Evolutionary conservation across 2,113 vertebrate genomes (phyloP), one percentile per base, ranked within the genome.

Genomic region (Copsychus sechellarum): DNA sequence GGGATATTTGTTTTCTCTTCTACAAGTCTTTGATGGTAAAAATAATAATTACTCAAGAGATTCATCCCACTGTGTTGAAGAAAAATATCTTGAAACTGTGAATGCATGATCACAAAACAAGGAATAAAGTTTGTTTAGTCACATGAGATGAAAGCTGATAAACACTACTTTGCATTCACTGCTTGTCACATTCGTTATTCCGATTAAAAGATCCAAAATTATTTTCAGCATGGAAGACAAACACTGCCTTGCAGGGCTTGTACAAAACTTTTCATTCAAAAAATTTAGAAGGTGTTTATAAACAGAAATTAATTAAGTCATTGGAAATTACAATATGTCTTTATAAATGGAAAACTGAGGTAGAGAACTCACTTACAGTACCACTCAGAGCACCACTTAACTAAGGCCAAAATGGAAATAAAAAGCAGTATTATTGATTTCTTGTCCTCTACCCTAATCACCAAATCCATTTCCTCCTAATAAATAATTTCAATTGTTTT

Each of bases 151-250:
- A 95, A 94, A 94, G 53, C 23, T 88, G 58, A 87, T 82, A 94
- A 95, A 95, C 58, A 57, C 53, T 79, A 13, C n/a, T 95, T 89
- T 77, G 26, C 33, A 95, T 95, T 95, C 94, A 76, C 26, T 77
- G 73, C 40, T 38, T 72, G 53, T 54, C 8, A 0, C 38, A 70
- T 31, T 83, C 36, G 83, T 83, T 81, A 88, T 42, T 77, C 38
- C 51, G 58, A 73, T 91, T 91, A 86, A 88, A 85, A 90, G 34
- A 92, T 42, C 18, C 50, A 82, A 69, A 50, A 40, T 66, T 40
- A 25, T 77, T 85, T 91, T 90, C 74, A 82, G 5, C 50, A n/a
- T 88, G 34, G 21, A 92, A 82, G 22, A 80, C 34, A 88, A 36
- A 45, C 45, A 47, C 34, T 72, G 11, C 17, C 29, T 89, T 83